These are phyloP conservation scores for Corynorhinus townsendii DNA, from an alignment of 2,113 vertebrate species.

Conservation along the genomic window DNA sequence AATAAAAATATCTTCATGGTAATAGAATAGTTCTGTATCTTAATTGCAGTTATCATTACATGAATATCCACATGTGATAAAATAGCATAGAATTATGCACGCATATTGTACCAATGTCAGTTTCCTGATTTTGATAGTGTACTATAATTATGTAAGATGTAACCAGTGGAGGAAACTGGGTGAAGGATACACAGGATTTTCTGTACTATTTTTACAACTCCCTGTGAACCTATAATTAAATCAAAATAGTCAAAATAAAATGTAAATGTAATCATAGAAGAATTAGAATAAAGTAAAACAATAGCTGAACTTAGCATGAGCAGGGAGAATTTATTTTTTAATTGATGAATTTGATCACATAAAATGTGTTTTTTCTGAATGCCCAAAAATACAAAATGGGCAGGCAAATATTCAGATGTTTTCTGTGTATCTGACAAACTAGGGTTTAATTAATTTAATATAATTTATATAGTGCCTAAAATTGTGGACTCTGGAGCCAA, in stretches of 20 bases:
- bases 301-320: neutral
- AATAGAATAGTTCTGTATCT: neutral
- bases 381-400: neutral
- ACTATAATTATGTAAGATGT: neutral
- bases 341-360: neutral
- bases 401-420: neutral
- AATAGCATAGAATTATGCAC: neutral
- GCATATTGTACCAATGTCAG: neutral
- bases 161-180: neutral
- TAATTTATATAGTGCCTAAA: neutral
- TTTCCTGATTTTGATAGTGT: neutral
- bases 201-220: neutral
- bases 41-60: neutral
- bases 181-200: neutral
- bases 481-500: neutral
- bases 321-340: neutral
- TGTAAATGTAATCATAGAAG: neutral
- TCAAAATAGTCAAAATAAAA: constrained; percentile 23
- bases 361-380: neutral
- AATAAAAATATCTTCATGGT: neutral
- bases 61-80: neutral
- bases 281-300: neutral
- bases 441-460: neutral
- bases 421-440: neutral
- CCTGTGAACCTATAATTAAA: neutral